Conservation (phyloP, 2,888 invertebrate species). For the Chrysotoxum bicinctum region DNA sequence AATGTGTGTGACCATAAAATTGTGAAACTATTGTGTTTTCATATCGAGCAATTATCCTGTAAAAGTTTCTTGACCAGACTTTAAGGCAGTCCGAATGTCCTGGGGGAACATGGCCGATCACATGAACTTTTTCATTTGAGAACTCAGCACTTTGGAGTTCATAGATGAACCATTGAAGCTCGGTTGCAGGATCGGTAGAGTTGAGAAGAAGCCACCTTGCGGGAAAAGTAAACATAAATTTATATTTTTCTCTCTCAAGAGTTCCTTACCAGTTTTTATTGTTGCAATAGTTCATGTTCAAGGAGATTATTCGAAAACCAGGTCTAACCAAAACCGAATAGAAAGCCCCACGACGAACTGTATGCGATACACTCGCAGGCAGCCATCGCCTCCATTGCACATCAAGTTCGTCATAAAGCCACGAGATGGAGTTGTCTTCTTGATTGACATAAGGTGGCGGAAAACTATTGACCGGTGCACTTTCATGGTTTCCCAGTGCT, state of each 20-base stretch:
- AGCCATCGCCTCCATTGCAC: slow-evolving; percentile 96
- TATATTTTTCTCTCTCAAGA: not conserved
- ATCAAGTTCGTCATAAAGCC: slow-evolving; percentile 95
- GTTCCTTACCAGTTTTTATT: slow-evolving; percentile 91
- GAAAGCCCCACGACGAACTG: slow-evolving; percentile 93
- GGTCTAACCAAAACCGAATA: slow-evolving; percentile 95
- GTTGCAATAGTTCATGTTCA: slow-evolving; percentile 98
- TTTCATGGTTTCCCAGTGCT: slow-evolving; percentile 97
- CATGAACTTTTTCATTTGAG: slow-evolving; percentile 96
- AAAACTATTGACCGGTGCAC: slow-evolving; percentile 96
- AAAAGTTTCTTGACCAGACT: slow-evolving; percentile 97
- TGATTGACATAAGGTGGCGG: slow-evolving; percentile 92
- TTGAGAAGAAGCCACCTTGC: slow-evolving; percentile 91
- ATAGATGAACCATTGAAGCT: slow-evolving; percentile 96
- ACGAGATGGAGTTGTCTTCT: slow-evolving; percentile 91
- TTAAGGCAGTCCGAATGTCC: slow-evolving; percentile 96
- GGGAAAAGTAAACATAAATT: not conserved
- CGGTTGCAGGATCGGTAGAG: slow-evolving; percentile 97
- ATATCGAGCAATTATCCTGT: slow-evolving; percentile 93
- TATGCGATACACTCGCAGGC: slow-evolving; percentile 92
- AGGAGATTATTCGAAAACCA: slow-evolving; percentile 94
- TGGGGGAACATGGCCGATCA: slow-evolving; percentile 98
- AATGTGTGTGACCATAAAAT: slow-evolving; percentile 97
- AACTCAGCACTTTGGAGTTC: slow-evolving; percentile 97
- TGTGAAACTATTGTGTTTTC: slow-evolving; percentile 95